Conservation (phyloP, 23 tunicate genomes). For the Oikopleura dioica region DNA sequence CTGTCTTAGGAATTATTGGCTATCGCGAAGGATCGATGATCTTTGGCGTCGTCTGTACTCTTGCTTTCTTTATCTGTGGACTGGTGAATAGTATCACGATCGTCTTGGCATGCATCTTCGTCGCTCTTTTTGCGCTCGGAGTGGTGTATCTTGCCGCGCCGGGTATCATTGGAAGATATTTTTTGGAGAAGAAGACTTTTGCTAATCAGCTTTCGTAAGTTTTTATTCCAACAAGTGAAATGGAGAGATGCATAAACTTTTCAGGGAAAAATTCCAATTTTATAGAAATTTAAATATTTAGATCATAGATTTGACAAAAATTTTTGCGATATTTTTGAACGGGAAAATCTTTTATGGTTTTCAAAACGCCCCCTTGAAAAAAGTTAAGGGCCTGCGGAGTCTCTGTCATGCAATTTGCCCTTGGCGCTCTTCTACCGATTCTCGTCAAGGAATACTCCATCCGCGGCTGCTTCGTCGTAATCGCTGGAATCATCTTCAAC, state of each 20-base stretch:
- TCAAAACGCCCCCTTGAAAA: too few species aligned
- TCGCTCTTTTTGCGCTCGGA: background rate
- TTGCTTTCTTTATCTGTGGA: conserved; percentile 2
- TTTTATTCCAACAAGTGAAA: too few species aligned
- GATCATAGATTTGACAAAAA: too few species aligned
- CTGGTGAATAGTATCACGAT: background rate
- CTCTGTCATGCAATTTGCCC: background rate
- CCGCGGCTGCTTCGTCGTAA: background rate
- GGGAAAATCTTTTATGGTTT: too few species aligned
- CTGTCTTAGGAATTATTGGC: background rate
- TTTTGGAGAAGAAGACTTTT: conserved; percentile 6
- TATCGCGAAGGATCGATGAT: conserved; percentile 5
- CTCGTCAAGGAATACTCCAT: background rate
- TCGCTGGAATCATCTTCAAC: background rate
- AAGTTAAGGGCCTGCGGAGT: conserved; percentile 1
- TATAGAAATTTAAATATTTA: too few species aligned
- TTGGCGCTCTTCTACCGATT: background rate
- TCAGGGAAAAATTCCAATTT: too few species aligned
- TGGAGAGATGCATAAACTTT: too few species aligned
- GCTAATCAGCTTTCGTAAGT: background rate
- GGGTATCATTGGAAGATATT: conserved; percentile 3
- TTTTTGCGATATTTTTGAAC: too few species aligned
- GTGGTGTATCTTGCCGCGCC: conserved; percentile 10
- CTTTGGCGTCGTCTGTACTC: background rate
- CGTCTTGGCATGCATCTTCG: background rate